These are phyloP conservation scores for Grallaria varia DNA, from an alignment of 2,113 vertebrate genomes.

Conservation along the genomic window DNA sequence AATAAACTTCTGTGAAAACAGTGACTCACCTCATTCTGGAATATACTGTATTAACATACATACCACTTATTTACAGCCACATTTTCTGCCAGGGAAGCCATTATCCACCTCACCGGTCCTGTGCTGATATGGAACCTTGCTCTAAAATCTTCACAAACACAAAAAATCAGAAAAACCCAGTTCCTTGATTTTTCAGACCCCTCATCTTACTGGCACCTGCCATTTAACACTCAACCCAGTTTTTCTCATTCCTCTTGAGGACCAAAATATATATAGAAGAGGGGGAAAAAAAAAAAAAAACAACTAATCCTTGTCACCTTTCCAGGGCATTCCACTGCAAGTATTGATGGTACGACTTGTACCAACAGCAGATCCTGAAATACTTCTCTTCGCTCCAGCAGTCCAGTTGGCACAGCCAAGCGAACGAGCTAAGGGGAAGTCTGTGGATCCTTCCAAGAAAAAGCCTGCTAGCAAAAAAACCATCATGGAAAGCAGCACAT, in stretches of 20 bases:
- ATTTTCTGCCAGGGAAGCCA: neutral
- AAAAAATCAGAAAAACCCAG: neutral
- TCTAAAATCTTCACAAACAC: neutral
- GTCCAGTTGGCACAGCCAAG: constrained; percentile 50
- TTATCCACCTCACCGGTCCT: neutral
- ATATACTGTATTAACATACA: neutral
- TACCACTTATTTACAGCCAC: neutral
- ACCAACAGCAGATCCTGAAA: constrained; percentile 61
- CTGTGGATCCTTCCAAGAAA: constrained; percentile 58
- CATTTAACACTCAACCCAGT: neutral
- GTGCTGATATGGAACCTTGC: neutral
- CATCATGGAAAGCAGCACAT: constrained; percentile 23
- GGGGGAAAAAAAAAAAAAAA: neutral
- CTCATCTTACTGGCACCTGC: neutral
- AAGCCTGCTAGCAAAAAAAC: constrained; percentile 42
- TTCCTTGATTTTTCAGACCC: neutral
- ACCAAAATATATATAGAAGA: neutral
- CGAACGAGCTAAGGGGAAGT: constrained; percentile 22
- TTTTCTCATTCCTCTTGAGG: constrained; percentile 15
- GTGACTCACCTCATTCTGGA: neutral
- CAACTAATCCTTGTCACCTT: constrained; percentile 13
- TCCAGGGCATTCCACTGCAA: constrained; percentile 62
- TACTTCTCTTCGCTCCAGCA: constrained; percentile 22
- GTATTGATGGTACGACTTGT: constrained; percentile 53
- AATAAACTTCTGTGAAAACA: neutral